These are phyloP conservation scores for Acrobasis suavella DNA, from an alignment of 2,888 invertebrate genomes.

Conservation along the genomic window DNA sequence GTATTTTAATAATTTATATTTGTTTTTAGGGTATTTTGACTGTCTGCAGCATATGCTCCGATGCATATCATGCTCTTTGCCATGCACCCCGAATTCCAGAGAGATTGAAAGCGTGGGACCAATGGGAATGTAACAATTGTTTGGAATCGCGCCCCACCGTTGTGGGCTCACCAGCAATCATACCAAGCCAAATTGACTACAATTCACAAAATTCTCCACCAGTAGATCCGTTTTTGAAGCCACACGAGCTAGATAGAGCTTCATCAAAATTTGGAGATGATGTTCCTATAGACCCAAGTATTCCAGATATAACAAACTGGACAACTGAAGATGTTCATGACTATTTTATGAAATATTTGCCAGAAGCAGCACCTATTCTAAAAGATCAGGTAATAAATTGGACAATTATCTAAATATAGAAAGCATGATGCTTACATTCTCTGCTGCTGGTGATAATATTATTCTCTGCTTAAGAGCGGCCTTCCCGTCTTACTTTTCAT, in stretches of 20 bases:
- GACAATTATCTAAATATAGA: no score
- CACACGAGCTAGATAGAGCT: constrained; percentile 72
- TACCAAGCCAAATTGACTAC: constrained; percentile 58
- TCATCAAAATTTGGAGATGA: constrained; percentile 66
- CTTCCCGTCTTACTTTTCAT: no score
- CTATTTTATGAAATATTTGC: constrained; percentile 90
- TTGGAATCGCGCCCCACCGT: constrained; percentile 67
- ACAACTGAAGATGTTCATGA: constrained; percentile 90
- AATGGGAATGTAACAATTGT: constrained; percentile 89
- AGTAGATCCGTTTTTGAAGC: constrained; percentile 70
- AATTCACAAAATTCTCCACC: constrained; percentile 48
- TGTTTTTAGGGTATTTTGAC: constrained; percentile 85
- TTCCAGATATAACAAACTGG: constrained; percentile 93
- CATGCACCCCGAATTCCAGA: constrained; percentile 87
- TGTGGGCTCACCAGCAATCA: constrained; percentile 61
- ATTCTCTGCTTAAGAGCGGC: no score
- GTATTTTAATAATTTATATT: constrained; percentile 15
- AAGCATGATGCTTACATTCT: no score
- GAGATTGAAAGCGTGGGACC: constrained; percentile 80
- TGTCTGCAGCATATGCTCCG: constrained; percentile 92
- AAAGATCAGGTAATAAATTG: constrained; percentile 88
- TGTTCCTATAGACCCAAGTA: constrained; percentile 83
- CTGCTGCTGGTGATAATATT: no score
- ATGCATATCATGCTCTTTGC: constrained; percentile 92
- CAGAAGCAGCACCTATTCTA: constrained; percentile 90